Conservation (phyloP, 2,888 invertebrate genomes). For the Cantharis lateralis region DNA sequence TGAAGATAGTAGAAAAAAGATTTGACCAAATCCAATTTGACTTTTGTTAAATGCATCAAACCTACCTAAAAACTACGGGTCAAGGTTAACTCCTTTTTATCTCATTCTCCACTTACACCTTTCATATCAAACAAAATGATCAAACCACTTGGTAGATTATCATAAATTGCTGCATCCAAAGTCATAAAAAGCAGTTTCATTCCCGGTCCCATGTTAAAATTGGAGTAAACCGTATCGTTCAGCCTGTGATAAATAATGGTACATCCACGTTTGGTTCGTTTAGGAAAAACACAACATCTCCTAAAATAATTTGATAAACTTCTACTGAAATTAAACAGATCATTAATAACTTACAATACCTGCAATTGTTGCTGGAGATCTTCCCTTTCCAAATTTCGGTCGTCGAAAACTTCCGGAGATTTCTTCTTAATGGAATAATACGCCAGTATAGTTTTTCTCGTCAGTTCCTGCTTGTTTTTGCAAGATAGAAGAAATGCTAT, state of each 20-base stretch:
- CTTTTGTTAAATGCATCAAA: constrained; percentile 43
- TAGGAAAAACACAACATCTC: constrained; percentile 60
- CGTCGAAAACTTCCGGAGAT: constrained; percentile 67
- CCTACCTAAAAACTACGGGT: constrained; percentile 30
- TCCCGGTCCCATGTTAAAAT: constrained; percentile 64
- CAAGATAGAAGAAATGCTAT: constrained; percentile 68
- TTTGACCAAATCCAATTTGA: constrained; percentile 54
- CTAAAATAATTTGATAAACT: background rate
- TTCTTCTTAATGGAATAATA: constrained; percentile 65
- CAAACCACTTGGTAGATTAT: constrained; percentile 65
- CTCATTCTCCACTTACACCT: constrained; percentile 58
- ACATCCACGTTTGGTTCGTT: constrained; percentile 63
- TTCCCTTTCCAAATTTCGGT: constrained; percentile 56
- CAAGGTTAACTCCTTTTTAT: background rate
- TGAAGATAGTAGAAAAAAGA: constrained; percentile 71
- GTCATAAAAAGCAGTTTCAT: constrained; percentile 58
- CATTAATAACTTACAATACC: background rate
- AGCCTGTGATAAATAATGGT: constrained; percentile 67
- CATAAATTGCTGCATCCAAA: constrained; percentile 59
- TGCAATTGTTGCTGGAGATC: constrained; percentile 53
- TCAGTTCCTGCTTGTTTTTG: constrained; percentile 62
- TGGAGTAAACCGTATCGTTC: constrained; percentile 61
- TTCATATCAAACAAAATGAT: constrained; percentile 72
- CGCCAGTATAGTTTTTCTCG: constrained; percentile 66
- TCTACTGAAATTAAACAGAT: background rate